Evolutionary conservation across 1,140 invertebrate genomes (phyloP).

Genomic region (Thalassaphorura encarpata): DNA sequence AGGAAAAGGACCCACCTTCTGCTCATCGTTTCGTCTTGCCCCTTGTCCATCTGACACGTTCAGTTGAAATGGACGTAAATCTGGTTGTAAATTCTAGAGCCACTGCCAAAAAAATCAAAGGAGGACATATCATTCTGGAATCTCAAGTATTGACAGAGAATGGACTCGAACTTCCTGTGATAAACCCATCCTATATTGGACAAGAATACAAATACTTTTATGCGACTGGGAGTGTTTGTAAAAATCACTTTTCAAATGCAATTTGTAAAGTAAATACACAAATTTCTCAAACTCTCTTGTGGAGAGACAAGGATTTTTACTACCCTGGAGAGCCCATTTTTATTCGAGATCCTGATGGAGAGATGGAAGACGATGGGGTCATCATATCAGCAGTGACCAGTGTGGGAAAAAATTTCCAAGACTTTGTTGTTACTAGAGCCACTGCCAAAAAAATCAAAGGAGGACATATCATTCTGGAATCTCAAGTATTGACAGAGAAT

Average conservation of each 20-base stretch:
- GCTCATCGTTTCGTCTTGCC: slow-evolving; percentile 35
- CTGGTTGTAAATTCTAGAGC: not conserved
- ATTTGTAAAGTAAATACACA: slow-evolving; percentile 38
- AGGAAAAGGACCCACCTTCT: slow-evolving; percentile 32
- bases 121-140: slow-evolving; percentile 9
- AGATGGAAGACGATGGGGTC: slow-evolving; percentile 36
- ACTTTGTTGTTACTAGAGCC: slow-evolving; percentile 11
- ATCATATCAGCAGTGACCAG: slow-evolving; percentile 27
- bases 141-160: slow-evolving; percentile 17
- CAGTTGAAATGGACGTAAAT: not conserved
- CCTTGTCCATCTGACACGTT: not conserved
- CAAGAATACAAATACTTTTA: slow-evolving; percentile 39
- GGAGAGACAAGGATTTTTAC: slow-evolving; percentile 32
- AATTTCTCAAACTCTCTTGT: slow-evolving; percentile 33
- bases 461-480: slow-evolving; percentile 25
- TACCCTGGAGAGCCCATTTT: slow-evolving; percentile 37
- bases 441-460: slow-evolving; percentile 30
- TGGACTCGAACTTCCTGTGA: slow-evolving; percentile 36
- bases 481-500: slow-evolving; percentile 23
- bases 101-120: not conserved
- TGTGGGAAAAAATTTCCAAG: too few species aligned
- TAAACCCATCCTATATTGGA: slow-evolving; percentile 36
- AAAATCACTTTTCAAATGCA: slow-evolving; percentile 22
- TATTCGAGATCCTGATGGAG: slow-evolving; percentile 31
- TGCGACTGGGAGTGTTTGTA: slow-evolving; percentile 36